Evolutionary conservation across 2,113 vertebrate species (phyloP).

Genomic region (Antechinus flavipes): DNA sequence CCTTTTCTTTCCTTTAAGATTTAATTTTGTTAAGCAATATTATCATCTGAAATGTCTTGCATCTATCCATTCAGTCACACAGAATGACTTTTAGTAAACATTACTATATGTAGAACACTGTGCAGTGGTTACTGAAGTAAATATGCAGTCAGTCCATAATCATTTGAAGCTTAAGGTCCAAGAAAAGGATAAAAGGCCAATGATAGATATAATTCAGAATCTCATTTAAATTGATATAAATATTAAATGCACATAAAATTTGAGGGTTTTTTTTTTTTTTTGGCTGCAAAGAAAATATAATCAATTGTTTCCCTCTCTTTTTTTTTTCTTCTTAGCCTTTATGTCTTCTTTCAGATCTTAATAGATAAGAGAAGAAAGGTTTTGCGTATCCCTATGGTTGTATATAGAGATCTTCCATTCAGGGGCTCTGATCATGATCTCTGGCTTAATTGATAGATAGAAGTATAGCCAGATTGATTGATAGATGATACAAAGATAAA

Average conservation of each 20-base stretch:
- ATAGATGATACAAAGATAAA: not conserved
- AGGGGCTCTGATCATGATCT: not conserved
- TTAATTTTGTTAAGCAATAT: not conserved
- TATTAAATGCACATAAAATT: not conserved
- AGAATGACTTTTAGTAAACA: not conserved
- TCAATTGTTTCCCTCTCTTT: not conserved
- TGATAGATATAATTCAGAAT: not conserved
- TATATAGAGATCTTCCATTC: not conserved
- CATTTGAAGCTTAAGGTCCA: not conserved
- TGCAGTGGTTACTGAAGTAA: not conserved
- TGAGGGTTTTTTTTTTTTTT: too few species aligned
- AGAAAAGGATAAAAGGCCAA: not conserved
- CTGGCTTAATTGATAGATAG: not conserved
- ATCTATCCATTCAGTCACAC: not conserved
- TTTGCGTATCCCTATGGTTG: not conserved
- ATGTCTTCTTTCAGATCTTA: not conserved
- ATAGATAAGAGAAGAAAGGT: not conserved
- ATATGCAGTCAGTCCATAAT: not conserved
- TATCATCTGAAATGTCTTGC: not conserved
- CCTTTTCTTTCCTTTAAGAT: not conserved
- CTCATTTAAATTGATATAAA: not conserved
- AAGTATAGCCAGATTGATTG: too few species aligned
- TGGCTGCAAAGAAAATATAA: not conserved
- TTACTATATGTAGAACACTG: not conserved
- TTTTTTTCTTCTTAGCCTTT: not conserved